A percentile compares a stretch with the other conserved stretches of the same genome.
phyloP scores from a whole-genome alignment of 2,113 vertebrate genomes.

The Gallinago jamesoni region DNA sequence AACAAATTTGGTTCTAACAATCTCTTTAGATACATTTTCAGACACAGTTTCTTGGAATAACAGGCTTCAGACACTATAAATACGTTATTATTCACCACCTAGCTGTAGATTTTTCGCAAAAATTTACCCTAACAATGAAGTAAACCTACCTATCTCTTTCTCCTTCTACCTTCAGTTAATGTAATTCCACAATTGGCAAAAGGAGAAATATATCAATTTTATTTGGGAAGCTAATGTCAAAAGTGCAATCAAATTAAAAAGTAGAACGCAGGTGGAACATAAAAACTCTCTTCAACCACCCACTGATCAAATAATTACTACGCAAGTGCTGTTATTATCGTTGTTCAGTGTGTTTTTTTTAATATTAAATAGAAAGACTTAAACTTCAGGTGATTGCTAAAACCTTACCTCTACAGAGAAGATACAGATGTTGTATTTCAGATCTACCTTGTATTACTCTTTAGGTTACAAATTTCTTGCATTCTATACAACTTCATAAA shows the following conservation, averaged over 20 bases:
- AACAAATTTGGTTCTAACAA: background rate
- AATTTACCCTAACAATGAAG: background rate
- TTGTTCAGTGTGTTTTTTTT: background rate
- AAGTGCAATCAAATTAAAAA: slow-evolving; percentile 50
- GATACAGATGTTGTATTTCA: background rate
- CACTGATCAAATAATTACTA: slow-evolving; percentile 49
- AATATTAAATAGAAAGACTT: background rate
- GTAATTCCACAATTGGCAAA: background rate
- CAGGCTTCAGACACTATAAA: background rate
- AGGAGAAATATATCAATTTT: background rate
- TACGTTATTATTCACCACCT: background rate
- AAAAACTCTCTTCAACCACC: slow-evolving; percentile 39
- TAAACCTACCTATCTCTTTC: background rate
- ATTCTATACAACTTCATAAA: background rate
- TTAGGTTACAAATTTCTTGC: background rate
- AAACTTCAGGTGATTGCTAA: slow-evolving; percentile 26
- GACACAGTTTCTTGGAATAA: background rate
- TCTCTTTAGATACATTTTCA: background rate
- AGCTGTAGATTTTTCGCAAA: background rate
- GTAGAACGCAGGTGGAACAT: slow-evolving; percentile 16
- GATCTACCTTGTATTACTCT: background rate
- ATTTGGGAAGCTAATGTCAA: slow-evolving; percentile 16
- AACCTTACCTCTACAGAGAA: background rate
- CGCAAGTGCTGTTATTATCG: background rate
- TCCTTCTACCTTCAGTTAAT: background rate